phyloP scores from a whole-genome alignment of 1,140 invertebrate species.

The Neodiprion fabricii region DNA sequence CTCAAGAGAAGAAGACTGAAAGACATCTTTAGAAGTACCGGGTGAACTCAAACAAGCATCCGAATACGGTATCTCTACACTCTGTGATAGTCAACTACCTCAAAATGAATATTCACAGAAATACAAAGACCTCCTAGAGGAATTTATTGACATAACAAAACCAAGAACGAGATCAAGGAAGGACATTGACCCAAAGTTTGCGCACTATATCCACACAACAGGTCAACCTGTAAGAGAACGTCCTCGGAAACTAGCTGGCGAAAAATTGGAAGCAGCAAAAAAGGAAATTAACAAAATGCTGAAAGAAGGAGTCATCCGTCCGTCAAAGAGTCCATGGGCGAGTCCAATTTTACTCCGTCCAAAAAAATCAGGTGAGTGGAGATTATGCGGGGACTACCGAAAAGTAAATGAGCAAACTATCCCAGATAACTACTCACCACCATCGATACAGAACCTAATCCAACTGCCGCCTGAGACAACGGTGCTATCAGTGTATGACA shows the following conservation, averaged over 20 bases:
- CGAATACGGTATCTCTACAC: conserved; percentile 19
- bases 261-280: conserved; percentile 20
- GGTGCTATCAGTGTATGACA: conserved; percentile 58
- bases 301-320: conserved; percentile 20
- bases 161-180: conserved; percentile 8
- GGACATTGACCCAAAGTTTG: conserved; percentile 8
- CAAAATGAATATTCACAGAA: conserved; percentile 16
- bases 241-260: background rate
- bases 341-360: conserved; percentile 27
- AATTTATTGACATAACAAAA: conserved; percentile 36
- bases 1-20: conserved; percentile 30
- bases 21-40: conserved; percentile 16
- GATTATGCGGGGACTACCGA: conserved; percentile 41
- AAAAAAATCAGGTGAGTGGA: conserved; percentile 32
- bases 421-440: conserved; percentile 55
- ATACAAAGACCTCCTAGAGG: conserved; percentile 26
- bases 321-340: conserved; percentile 22
- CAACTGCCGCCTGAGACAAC: conserved; percentile 38
- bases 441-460: conserved; percentile 42
- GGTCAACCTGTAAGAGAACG: conserved; percentile 35
- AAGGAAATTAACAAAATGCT: conserved; percentile 21
- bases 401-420: conserved; percentile 38
- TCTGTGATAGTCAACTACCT: background rate
- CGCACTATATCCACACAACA: conserved; percentile 32
- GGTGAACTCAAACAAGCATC: background rate